Base-by-base conservation (phyloP, 1,140 invertebrate species). In the Drosophila ficusphila region DNA sequence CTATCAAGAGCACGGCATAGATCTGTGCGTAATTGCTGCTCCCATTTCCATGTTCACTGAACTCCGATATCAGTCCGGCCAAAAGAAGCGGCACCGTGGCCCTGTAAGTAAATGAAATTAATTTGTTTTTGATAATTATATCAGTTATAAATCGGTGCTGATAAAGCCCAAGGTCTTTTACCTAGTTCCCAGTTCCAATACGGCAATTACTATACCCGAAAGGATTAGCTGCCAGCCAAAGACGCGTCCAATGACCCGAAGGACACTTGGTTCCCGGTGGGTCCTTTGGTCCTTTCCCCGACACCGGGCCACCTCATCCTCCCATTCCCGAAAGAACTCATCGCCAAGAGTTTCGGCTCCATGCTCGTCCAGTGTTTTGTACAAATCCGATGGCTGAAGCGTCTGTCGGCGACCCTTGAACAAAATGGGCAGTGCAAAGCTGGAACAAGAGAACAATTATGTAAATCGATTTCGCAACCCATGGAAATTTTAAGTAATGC, bases 1-100 rank as follows among this genome's bases (percentile, higher is more conserved):
- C 2, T 19, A 94, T 92, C 14, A 95, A 92, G 4, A 93, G 93
- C n/a, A 90, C 92, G 0, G 94, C 95, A 65, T 93, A 95, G 29
- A 92, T 89, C 18, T 94, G 76, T 0, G 94, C 94, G 3, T 91
- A 90, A 2, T 92, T 73, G 1, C 78, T 73, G 11, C 75, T 85
- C 39, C 92, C 90, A 9, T 91, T 90, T 19, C 93, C 91, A 47
- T 90, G 11, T 8, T 11, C 81, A 19, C 92, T 92, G 86, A 96
- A 96, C 91, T 90, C 83, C 3, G 77, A 54, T 67, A 90, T 76
- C 6, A 90, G 48, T 1, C 83, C 83, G 7, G 89, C 89, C 41
- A 90, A n/a, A 29, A 90, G 46, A 12, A 90, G 51, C n/a, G 89
- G 89, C 4, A 72, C 71, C 2, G 83, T 76, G 76, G 96, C 93